Evolutionary conservation across 37 sponge, comb jelly and placozoan species (phyloP).

Genomic region (Halichondria panicea): DNA sequence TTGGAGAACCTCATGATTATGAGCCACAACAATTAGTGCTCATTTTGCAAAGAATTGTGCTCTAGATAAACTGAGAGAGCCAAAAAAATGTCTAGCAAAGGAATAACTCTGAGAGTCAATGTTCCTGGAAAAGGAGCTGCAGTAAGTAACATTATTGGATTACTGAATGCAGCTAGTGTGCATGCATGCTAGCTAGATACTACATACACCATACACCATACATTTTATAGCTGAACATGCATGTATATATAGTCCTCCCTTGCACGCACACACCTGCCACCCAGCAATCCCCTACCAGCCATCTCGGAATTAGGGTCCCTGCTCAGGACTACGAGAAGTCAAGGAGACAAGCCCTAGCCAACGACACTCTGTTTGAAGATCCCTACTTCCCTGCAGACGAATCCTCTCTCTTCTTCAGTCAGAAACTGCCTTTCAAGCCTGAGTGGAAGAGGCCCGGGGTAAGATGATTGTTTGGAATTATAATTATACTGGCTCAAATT

Average conservation of each 20-base stretch:
- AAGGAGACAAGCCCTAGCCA: slow-evolving; percentile 50
- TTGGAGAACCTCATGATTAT: no score
- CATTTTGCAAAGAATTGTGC: no score
- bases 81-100: slow-evolving; percentile 37
- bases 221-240: no score
- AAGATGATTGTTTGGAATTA: slow-evolving; percentile 3
- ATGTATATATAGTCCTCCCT: no score
- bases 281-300: slow-evolving; percentile 18
- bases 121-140: slow-evolving; percentile 27
- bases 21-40: no score
- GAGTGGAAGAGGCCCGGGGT: slow-evolving; percentile 87
- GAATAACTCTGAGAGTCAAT: slow-evolving; percentile 29
- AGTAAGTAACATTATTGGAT: no score
- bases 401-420: slow-evolving; percentile 69
- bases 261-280: background rate
- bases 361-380: slow-evolving; percentile 75
- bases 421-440: slow-evolving; percentile 65
- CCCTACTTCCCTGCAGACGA: slow-evolving; percentile 85
- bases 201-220: no score
- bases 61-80: no score
- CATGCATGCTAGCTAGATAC: no score
- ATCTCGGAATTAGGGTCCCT: slow-evolving; percentile 55
- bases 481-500: no score
- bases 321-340: slow-evolving; percentile 77
- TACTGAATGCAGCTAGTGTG: no score